These are phyloP conservation scores for Terrapene triunguis DNA, from an alignment of 2,113 vertebrate genomes.

Conservation along the genomic window DNA sequence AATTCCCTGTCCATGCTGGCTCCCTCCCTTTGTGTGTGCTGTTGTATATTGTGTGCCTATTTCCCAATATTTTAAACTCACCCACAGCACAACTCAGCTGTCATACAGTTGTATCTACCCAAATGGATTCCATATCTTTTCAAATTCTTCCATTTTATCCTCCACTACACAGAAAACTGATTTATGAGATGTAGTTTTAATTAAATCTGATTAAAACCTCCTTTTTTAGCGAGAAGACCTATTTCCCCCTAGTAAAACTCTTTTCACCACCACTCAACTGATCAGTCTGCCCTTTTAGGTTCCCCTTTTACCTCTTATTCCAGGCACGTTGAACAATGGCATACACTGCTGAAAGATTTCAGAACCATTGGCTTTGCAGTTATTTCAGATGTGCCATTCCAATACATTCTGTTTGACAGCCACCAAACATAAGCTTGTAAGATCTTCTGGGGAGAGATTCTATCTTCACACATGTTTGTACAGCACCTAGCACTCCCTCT, in stretches of 20 bases:
- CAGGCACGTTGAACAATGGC: neutral
- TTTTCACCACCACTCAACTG: neutral
- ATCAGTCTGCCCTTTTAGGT: neutral
- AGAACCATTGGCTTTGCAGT: rapidly evolving
- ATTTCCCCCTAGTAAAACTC: neutral
- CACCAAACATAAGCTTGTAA: neutral
- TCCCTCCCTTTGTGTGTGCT: neutral
- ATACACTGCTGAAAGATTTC: rapidly evolving
- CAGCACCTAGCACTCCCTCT: neutral
- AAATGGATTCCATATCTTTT: rapidly evolving
- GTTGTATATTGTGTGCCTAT: rapidly evolving
- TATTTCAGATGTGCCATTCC: rapidly evolving
- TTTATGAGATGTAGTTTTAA: neutral
- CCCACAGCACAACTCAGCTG: rapidly evolving
- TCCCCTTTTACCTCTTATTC: neutral
- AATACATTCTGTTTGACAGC: neutral
- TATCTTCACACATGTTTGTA: neutral
- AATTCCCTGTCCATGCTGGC: neutral
- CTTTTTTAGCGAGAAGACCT: neutral
- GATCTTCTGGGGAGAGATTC: neutral
- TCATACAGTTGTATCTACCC: rapidly evolving
- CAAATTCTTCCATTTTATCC: neutral
- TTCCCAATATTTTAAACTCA: neutral
- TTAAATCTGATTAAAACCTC: neutral
- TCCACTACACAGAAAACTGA: neutral